Evolutionary conservation across 1,140 invertebrate genomes (phyloP).

Genomic region (Charaxes varanes): DNA sequence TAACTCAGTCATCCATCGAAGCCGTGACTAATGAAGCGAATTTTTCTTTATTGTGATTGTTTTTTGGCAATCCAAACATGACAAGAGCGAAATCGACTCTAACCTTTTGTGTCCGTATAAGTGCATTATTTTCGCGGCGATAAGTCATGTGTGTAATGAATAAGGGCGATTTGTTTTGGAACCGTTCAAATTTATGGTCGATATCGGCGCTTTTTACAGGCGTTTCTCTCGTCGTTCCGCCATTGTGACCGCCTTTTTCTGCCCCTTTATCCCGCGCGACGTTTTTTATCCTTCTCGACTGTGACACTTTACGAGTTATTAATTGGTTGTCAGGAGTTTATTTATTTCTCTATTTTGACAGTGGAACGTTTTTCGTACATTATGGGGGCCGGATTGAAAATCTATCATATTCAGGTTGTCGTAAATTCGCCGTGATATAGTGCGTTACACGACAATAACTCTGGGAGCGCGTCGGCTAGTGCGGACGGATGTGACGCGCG

Average conservation of each 20-base stretch:
- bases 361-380: slow-evolving; percentile 63
- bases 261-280: slow-evolving; percentile 51
- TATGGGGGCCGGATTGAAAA: slow-evolving; percentile 66
- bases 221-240: slow-evolving; percentile 62
- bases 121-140: slow-evolving; percentile 60
- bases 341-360: slow-evolving; percentile 73
- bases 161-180: slow-evolving; percentile 75
- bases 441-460: slow-evolving; percentile 67
- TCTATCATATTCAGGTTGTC: slow-evolving; percentile 72
- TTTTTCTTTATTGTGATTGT: slow-evolving; percentile 40
- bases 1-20: slow-evolving; percentile 19
- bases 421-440: slow-evolving; percentile 71
- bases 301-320: slow-evolving; percentile 74
- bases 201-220: slow-evolving; percentile 66
- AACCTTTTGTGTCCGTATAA: slow-evolving; percentile 53
- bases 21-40: slow-evolving; percentile 65
- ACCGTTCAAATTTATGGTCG: slow-evolving; percentile 69
- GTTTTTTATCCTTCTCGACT: slow-evolving; percentile 65
- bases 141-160: slow-evolving; percentile 74
- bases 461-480: slow-evolving; percentile 55
- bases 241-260: slow-evolving; percentile 68
- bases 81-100: slow-evolving; percentile 29
- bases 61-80: slow-evolving; percentile 36
- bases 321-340: slow-evolving; percentile 73
- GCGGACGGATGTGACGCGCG: slow-evolving; percentile 61